Conservation (phyloP, 2,888 invertebrate genomes). For the Venusia cambrica region DNA sequence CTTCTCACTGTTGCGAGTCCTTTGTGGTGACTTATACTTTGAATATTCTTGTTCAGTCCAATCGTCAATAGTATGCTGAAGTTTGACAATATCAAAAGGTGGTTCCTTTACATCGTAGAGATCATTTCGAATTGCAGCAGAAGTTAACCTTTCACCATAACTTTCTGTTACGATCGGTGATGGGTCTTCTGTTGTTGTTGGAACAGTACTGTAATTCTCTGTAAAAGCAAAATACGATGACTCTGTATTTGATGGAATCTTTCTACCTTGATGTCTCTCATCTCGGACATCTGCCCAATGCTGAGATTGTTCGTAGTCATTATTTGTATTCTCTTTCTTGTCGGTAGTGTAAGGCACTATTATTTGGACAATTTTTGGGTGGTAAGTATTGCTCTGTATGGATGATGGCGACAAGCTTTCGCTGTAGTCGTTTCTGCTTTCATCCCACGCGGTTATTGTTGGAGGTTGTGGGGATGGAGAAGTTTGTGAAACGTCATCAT, state of each 20-base stretch:
- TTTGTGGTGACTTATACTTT: conserved; percentile 70
- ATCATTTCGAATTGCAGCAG: conserved; percentile 56
- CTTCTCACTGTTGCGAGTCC: conserved; percentile 77
- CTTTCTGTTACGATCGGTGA: conserved; percentile 55
- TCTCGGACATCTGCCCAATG: conserved; percentile 49
- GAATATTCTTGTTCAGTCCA: conserved; percentile 91
- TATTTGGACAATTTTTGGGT: conserved; percentile 86
- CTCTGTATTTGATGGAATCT: conserved; percentile 65
- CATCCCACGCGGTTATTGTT: conserved; percentile 47
- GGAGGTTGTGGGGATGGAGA: conserved; percentile 46
- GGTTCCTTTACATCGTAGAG: conserved; percentile 73
- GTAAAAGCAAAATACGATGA: conserved; percentile 35
- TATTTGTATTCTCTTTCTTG: conserved; percentile 47
- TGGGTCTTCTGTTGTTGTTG: conserved; percentile 50
- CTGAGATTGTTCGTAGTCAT: conserved; percentile 59
- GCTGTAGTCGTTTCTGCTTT: conserved; percentile 49
- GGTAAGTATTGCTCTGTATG: conserved; percentile 55
- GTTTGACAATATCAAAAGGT: conserved; percentile 85
- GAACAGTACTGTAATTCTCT: conserved; percentile 44
- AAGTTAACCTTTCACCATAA: conserved; percentile 74
- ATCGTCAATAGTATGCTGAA: conserved; percentile 91
- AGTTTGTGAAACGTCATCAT: conserved; percentile 56
- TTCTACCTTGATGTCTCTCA: conserved; percentile 69
- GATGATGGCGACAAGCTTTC: conserved; percentile 43
- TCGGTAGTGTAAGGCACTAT: conserved; percentile 89